Percentiles rank a stretch among this genome's conserved stretches.
Evolutionary conservation across 1,140 invertebrate species (phyloP).

Genomic region (Dufourea novaeangliae): DNA sequence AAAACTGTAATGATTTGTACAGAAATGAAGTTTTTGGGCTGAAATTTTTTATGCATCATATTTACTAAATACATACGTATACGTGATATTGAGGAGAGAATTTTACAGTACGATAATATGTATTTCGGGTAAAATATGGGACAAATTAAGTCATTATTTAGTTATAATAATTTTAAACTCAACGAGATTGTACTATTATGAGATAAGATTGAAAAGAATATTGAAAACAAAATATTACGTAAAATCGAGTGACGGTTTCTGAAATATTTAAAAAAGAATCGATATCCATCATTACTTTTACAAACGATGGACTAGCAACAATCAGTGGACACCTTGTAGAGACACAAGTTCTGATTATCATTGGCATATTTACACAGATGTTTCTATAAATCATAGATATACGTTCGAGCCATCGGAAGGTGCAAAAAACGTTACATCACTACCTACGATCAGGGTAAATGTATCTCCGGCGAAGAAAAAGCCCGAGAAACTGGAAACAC

Average conservation of each 20-base stretch:
- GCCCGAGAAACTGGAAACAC: neutral
- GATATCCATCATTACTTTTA: no score
- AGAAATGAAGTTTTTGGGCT: no score
- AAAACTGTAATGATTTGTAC: no score
- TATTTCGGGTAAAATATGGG: neutral
- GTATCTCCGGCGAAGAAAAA: constrained; percentile 62
- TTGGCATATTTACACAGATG: neutral
- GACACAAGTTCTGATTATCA: neutral
- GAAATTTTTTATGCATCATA: no score
- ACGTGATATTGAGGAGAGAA: no score
- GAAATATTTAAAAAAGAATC: neutral
- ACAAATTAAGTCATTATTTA: neutral
- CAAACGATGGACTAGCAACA: neutral
- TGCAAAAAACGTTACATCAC: constrained; percentile 44
- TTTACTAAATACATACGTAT: no score
- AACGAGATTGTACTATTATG: neutral
- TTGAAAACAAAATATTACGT: neutral
- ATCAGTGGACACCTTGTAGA: neutral
- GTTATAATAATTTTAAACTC: neutral
- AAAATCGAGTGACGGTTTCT: neutral
- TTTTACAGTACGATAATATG: neutral
- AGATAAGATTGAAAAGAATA: neutral
- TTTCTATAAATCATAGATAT: constrained; percentile 54
- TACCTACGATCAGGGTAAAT: constrained; percentile 69
- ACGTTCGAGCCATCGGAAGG: constrained; percentile 63